These are phyloP conservation scores for Dermatophagoides farinae DNA, from an alignment of 1,140 invertebrate species.

Conservation along the genomic window DNA sequence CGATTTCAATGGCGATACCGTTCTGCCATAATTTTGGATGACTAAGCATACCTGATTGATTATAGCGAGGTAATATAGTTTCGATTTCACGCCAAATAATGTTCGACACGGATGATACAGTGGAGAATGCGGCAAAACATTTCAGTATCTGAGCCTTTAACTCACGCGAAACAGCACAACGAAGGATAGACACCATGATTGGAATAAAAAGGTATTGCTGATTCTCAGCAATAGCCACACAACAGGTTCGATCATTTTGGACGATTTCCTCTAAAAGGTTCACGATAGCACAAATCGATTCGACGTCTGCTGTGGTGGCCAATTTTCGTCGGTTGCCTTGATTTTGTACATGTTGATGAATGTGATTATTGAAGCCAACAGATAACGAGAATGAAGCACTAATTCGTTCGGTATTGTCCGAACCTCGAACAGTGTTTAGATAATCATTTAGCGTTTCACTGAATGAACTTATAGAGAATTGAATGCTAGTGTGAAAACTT, in stretches of 20 bases:
- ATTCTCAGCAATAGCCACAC: slow-evolving; percentile 59
- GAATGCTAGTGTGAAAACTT: slow-evolving; percentile 1
- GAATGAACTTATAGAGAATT: slow-evolving; percentile 66
- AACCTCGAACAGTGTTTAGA: slow-evolving; percentile 30
- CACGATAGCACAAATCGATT: slow-evolving; percentile 9
- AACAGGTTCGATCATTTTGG: slow-evolving; percentile 14
- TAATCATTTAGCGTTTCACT: slow-evolving; percentile 59
- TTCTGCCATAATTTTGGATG: slow-evolving; percentile 13
- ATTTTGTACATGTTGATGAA: not conserved
- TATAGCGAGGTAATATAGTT: slow-evolving; percentile 8
- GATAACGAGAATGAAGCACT: not conserved
- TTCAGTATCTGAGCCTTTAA: slow-evolving; percentile 60
- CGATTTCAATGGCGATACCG: slow-evolving; percentile 32
- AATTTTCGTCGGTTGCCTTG: not conserved
- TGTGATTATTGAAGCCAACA: not conserved
- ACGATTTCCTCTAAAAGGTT: slow-evolving; percentile 13
- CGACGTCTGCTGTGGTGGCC: not conserved
- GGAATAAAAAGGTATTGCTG: slow-evolving; percentile 58
- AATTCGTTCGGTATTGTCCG: slow-evolving; percentile 31
- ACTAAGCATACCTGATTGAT: not conserved
- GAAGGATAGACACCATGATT: slow-evolving; percentile 55
- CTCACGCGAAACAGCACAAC: slow-evolving; percentile 57
- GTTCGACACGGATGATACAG: slow-evolving; percentile 46
- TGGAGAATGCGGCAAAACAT: slow-evolving; percentile 51
- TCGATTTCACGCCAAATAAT: slow-evolving; percentile 39